These are phyloP conservation scores for Phortica magna DNA, from an alignment of 2,888 invertebrate species.

Conservation along the genomic window DNA sequence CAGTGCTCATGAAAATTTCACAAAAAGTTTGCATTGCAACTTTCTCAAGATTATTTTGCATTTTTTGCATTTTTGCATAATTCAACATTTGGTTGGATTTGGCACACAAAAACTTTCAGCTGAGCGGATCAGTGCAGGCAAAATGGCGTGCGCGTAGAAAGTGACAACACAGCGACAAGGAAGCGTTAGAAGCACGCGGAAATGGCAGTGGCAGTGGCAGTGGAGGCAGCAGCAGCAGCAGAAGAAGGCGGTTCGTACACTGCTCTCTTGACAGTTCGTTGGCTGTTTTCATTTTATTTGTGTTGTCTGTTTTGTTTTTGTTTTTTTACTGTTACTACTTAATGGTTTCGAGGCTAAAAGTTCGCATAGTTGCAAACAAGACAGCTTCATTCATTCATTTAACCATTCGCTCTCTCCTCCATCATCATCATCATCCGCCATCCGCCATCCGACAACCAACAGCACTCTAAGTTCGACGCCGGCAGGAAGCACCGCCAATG, in stretches of 20 bases:
- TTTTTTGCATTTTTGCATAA: conserved; percentile 30
- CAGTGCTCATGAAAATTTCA: background rate
- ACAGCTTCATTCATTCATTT: conserved; percentile 11
- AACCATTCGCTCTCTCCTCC: background rate
- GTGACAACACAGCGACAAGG: no score
- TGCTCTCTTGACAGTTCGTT: conserved; percentile 30
- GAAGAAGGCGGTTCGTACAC: background rate
- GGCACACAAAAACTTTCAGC: conserved; percentile 1
- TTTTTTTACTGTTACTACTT: background rate
- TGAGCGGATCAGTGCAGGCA: background rate
- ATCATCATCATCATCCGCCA: no score
- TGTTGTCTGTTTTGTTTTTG: background rate
- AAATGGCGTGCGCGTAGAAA: no score
- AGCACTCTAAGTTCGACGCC: background rate
- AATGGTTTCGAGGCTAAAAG: background rate
- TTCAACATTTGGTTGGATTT: conserved; percentile 22
- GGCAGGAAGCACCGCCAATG: background rate
- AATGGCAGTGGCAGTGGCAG: no score
- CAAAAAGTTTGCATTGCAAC: conserved; percentile 23
- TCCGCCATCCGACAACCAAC: background rate
- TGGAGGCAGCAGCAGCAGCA: no score
- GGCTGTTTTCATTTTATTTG: conserved; percentile 9
- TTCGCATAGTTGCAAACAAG: background rate
- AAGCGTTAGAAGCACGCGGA: no score
- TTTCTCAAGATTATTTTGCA: conserved; percentile 30